These are phyloP conservation scores for Dryobotodes eremita DNA, from an alignment of 2,888 invertebrate genomes.

Conservation along the genomic window DNA sequence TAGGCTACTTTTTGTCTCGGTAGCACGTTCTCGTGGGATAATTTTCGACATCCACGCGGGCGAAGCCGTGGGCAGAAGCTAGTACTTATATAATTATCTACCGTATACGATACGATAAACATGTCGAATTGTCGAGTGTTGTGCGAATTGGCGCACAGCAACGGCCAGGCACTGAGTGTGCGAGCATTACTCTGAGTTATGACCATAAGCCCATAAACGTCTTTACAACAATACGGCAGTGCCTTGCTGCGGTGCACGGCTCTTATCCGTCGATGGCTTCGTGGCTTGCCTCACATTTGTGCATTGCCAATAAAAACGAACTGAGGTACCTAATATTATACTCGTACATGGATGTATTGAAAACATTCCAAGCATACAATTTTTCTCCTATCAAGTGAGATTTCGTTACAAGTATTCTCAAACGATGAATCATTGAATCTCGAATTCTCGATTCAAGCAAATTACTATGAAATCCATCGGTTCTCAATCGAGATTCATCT, in stretches of 20 bases:
- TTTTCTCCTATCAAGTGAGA: neutral
- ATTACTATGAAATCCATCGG: neutral
- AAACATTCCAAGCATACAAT: neutral
- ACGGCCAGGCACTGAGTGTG: neutral
- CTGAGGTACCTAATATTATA: neutral
- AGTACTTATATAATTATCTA: too few relatives aligned
- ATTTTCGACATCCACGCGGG: too few relatives aligned
- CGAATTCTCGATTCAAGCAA: neutral
- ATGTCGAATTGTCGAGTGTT: conserved; percentile 33
- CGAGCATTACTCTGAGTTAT: conserved; percentile 12
- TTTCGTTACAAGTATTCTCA: conserved; percentile 1
- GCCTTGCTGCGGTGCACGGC: neutral
- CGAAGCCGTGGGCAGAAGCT: too few relatives aligned
- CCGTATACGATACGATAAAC: neutral
- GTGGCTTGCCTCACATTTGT: conserved; percentile 14
- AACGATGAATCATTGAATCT: neutral
- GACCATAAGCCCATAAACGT: conserved; percentile 7
- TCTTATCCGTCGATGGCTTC: neutral
- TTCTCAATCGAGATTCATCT: conserved; percentile 6
- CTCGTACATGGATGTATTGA: neutral
- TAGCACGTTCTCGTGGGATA: too few relatives aligned
- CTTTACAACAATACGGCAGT: conserved; percentile 12
- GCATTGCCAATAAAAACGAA: conserved; percentile 12
- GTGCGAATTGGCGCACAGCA: conserved; percentile 19
- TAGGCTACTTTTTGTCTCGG: too few relatives aligned